Base-by-base conservation (phyloP, 2,888 invertebrate species). In the Ormyrus nitidulus region DNA sequence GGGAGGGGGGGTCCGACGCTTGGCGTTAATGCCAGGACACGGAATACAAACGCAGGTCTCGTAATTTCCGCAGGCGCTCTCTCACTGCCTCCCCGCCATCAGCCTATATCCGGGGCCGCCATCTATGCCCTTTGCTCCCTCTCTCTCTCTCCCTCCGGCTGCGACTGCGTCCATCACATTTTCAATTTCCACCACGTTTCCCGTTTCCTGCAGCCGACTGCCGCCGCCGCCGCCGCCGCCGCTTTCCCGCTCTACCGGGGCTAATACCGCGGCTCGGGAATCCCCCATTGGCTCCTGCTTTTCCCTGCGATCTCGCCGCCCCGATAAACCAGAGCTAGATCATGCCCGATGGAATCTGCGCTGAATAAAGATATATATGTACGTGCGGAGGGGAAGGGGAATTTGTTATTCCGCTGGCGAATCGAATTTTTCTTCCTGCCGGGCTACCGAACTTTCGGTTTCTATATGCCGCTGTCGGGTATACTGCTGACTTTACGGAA, bases 111-210 rank as follows among this genome's bases (percentile, higher is more conserved):
- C 85, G 86, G 85, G 48, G 34, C 66, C 68, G 72, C 68, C 80
- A 74, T 77, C 76, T 86, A 86, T 86, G 73, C 73, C 70, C 79
- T 74, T 77, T 78, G 71, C 61, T 65, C 65, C 56, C 54, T 54
- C 74, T 72, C 79, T 68, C 54, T 81, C 76, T 81, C 81, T 85
- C 85, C 84, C 83, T 83, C 82, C 54, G n/a, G 58, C 34, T 34
- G 34, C 34, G 34, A 34, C 73, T 83, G 81, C 87, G 88, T 89
- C 86, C 87, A 88, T 89, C 88, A 88, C 89, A 89, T 90, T 90
- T 90, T 90, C 90, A 90, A 90, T 90, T 90, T 90, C 90, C 90
- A 89, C 89, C 89, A 88, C 88, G 89, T 90, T 89, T 87, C 89
- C 88, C 89, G 88, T 90, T 90, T 90, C 90, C 90, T 87, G 87